Conservation (phyloP, 2,113 vertebrate genomes). For the Sander lucioperca region DNA sequence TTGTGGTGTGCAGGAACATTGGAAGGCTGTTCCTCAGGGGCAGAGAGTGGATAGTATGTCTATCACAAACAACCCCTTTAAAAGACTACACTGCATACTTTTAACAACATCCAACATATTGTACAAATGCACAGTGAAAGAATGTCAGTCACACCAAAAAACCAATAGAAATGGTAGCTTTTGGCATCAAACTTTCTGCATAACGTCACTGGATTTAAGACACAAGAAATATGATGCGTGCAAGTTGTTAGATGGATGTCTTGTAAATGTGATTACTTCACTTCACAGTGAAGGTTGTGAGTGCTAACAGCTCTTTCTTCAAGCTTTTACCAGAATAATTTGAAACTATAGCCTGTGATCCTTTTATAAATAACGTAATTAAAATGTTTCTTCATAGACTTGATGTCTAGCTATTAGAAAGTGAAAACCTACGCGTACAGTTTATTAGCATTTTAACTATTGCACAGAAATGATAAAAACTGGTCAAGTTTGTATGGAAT, state of each 20-base stretch:
- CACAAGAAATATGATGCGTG: background rate
- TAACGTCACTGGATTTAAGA: background rate
- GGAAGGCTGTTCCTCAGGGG: background rate
- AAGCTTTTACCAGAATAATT: background rate
- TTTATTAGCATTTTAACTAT: background rate
- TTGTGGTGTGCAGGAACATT: too few species aligned
- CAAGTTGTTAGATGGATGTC: background rate
- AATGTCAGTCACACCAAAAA: background rate
- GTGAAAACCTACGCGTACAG: too few species aligned
- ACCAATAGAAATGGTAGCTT: background rate
- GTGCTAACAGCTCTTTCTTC: background rate
- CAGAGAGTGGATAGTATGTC: background rate
- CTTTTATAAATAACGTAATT: background rate
- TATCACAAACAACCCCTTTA: background rate
- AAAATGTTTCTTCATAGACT: background rate
- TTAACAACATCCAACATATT: background rate
- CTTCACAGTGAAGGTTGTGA: background rate
- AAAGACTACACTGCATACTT: background rate
- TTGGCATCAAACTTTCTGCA: background rate
- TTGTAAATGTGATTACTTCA: slow-evolving; percentile 1
- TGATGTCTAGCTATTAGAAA: too few species aligned
- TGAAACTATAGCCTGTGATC: background rate
- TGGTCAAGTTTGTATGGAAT: background rate
- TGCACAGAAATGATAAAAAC: background rate
- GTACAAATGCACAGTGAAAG: background rate